These are phyloP conservation scores for Meloidogyne chitwoodi DNA, from an alignment of 1,140 invertebrate species.

Conservation along the genomic window DNA sequence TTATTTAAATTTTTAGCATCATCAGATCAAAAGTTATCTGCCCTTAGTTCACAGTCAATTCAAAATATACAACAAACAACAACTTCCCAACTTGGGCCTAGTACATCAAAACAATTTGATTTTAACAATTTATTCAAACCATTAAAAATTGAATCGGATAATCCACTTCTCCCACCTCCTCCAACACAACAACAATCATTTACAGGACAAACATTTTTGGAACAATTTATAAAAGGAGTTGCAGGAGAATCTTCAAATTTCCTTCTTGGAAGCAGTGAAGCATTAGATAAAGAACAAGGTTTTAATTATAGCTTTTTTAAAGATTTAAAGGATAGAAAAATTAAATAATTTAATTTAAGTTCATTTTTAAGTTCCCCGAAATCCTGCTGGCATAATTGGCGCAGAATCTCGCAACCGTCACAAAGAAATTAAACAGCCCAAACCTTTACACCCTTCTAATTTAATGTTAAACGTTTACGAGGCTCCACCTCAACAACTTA, in stretches of 20 bases:
- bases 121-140: conserved; percentile 34
- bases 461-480: conserved; percentile 28
- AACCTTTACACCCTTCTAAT: conserved; percentile 26
- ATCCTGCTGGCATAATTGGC: conserved; percentile 32
- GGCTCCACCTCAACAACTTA: conserved; percentile 17
- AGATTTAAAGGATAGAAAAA: no score
- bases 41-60: background rate
- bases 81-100: background rate
- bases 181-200: conserved; percentile 22
- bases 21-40: conserved; percentile 17
- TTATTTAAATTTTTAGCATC: conserved; percentile 20
- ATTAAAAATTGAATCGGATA: conserved; percentile 15
- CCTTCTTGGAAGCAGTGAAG: background rate
- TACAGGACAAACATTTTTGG: conserved; percentile 28
- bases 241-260: background rate
- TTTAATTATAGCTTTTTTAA: no score
- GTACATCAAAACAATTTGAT: background rate
- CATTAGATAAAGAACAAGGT: background rate
- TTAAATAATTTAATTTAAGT: background rate
- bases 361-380: conserved; percentile 2
- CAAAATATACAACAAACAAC: background rate
- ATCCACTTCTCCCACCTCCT: background rate
- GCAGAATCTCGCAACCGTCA: conserved; percentile 23
- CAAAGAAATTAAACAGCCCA: conserved; percentile 44
- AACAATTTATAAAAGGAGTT: conserved; percentile 10